phyloP scores from a whole-genome alignment of 2,797 vertebrate genomes.

The Syndactyla subalaris region DNA sequence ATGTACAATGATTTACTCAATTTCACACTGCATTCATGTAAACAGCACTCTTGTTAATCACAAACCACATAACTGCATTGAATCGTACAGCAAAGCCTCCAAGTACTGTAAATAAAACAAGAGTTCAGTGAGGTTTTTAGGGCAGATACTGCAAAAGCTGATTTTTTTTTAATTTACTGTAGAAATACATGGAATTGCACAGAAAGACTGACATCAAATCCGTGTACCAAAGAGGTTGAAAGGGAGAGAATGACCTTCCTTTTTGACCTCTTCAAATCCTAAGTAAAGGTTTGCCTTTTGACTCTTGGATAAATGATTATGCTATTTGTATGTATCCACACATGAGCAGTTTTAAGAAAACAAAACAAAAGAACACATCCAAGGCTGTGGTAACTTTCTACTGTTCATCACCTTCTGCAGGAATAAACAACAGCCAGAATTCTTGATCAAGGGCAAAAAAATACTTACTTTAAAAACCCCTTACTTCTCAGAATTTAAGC shows the following conservation, averaged over 20 bases:
- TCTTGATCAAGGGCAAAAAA: neutral
- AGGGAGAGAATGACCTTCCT: neutral
- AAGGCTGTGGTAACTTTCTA: neutral
- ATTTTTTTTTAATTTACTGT: neutral
- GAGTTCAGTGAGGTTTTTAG: neutral
- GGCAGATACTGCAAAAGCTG: neutral
- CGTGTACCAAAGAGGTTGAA: neutral
- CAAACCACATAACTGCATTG: neutral
- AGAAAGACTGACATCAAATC: neutral
- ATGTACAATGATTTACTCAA: neutral
- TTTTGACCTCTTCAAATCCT: neutral
- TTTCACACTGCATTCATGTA: neutral
- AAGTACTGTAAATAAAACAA: neutral
- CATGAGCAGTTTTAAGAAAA: neutral
- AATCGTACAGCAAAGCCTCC: neutral
- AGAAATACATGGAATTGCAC: neutral
- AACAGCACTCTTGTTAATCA: neutral
- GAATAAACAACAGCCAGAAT: neutral
- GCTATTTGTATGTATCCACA: accelerated
- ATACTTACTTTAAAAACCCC: neutral
- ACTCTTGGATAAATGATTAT: neutral
- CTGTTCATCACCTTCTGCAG: neutral
- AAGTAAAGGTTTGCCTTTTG: neutral
- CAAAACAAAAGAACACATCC: neutral
- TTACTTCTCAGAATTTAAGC: neutral